These are phyloP conservation scores for Musca vetustissima DNA, from an alignment of 1,140 invertebrate species.

Conservation along the genomic window DNA sequence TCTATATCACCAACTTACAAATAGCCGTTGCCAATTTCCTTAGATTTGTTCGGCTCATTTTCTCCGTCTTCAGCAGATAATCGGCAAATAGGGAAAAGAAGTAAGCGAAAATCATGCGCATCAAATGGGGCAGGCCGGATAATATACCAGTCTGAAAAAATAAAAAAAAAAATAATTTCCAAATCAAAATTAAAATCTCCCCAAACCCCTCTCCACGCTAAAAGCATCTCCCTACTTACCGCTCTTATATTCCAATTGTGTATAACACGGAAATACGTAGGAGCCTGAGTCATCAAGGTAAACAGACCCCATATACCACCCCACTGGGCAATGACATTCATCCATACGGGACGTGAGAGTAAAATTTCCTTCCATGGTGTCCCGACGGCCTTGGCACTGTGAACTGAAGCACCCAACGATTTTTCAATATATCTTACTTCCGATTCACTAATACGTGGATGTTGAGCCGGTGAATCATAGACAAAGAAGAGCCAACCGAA, in stretches of 20 bases:
- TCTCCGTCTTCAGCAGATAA: conserved; percentile 62
- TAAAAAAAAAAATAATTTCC: not conserved
- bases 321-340: conserved; percentile 75
- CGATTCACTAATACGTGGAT: conserved; percentile 71
- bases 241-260: conserved; percentile 78
- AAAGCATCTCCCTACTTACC: conserved; percentile 65
- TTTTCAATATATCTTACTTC: conserved; percentile 68
- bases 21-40: conserved; percentile 65
- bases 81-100: conserved; percentile 64
- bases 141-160: conserved; percentile 63
- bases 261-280: conserved; percentile 82
- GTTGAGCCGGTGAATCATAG: conserved; percentile 69
- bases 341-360: conserved; percentile 75
- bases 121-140: conserved; percentile 67
- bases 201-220: not conserved
- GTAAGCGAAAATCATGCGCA: conserved; percentile 65
- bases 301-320: conserved; percentile 84
- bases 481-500: conserved; percentile 65
- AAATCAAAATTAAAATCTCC: not conserved
- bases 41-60: conserved; percentile 64
- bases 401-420: conserved; percentile 59
- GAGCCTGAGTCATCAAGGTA: conserved; percentile 80
- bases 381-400: conserved; percentile 48
- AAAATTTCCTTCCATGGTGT: conserved; percentile 76
- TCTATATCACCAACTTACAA: conserved; percentile 61